Conservation (phyloP, 2,113 vertebrate genomes). For the Passer montanus region DNA sequence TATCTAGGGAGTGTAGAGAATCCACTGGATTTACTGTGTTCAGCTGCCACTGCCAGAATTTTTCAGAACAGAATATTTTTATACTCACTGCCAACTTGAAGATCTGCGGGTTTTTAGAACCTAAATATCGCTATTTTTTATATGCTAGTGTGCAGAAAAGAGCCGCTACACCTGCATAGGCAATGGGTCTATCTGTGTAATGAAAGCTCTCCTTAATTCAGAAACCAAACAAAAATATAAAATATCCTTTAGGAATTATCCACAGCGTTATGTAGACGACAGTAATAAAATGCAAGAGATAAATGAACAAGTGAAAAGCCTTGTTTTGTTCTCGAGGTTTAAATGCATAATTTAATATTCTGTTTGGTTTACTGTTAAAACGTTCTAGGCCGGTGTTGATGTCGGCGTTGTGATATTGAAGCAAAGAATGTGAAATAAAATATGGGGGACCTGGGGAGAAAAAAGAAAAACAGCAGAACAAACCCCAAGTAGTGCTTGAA, state of each 20-base stretch:
- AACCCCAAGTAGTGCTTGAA: background rate
- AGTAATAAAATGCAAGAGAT: background rate
- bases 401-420: background rate
- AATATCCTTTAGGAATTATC: background rate
- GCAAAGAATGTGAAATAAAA: background rate
- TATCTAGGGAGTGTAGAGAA: background rate
- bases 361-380: background rate
- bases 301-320: background rate
- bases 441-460: background rate
- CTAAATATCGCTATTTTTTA: background rate
- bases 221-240: background rate
- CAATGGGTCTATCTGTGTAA: background rate
- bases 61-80: conserved; percentile 12
- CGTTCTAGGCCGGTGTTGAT: background rate
- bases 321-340: background rate
- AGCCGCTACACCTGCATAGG: background rate
- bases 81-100: background rate
- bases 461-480: background rate
- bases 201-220: background rate
- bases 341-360: background rate
- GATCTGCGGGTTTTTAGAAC: background rate
- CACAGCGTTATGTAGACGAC: background rate
- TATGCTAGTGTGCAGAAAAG: background rate
- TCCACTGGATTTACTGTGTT: background rate
- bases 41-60: background rate